Evolutionary conservation across 2,888 invertebrate species (phyloP).

Genomic region (Hydrotaea cyrtoneurina): DNA sequence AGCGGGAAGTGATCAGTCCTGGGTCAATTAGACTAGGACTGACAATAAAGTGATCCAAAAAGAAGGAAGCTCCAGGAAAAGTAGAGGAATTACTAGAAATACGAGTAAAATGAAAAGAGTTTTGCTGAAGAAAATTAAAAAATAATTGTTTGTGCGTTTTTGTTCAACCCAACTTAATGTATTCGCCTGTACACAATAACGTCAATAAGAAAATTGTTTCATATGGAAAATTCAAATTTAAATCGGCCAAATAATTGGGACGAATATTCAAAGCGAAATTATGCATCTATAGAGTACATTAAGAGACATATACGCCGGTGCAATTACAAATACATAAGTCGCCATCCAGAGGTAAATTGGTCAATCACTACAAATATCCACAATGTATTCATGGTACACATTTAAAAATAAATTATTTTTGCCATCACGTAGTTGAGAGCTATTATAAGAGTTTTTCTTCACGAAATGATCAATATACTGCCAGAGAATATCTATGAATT

Average conservation of each 20-base stretch:
- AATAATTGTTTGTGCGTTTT: no score
- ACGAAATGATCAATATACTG: slow-evolving; percentile 71
- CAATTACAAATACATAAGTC: slow-evolving; percentile 46
- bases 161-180: no score
- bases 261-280: slow-evolving; percentile 14
- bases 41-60: no score
- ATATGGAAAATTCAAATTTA: slow-evolving; percentile 35
- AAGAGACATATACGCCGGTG: slow-evolving; percentile 37
- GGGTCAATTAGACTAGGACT: no score
- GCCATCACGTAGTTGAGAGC: slow-evolving; percentile 72
- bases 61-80: no score
- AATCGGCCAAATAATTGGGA: slow-evolving; percentile 21
- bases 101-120: no score
- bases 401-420: neutral
- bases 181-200: no score
- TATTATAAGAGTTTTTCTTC: slow-evolving; percentile 73
- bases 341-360: slow-evolving; percentile 59
- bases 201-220: no score
- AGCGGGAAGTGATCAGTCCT: no score
- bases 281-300: neutral
- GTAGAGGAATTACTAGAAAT: no score
- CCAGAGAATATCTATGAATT: slow-evolving; percentile 71
- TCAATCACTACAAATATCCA: neutral
- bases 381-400: neutral
- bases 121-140: no score